Evolutionary conservation across 2,888 invertebrate genomes (phyloP).

Genomic region (Sabellastarte sp.): DNA sequence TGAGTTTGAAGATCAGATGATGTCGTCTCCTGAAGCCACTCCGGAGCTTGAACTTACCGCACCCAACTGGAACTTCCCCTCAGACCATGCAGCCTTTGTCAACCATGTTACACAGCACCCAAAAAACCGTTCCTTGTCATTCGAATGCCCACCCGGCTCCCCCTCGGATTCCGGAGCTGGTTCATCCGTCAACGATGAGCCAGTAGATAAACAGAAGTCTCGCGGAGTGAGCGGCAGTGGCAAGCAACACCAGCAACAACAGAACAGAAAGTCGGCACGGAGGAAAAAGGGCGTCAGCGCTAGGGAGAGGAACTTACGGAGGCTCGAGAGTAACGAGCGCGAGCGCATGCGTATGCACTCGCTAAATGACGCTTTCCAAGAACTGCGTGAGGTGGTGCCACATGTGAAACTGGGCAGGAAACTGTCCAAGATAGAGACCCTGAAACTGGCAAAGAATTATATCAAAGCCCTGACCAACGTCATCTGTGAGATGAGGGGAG

Average conservation of each 20-base stretch:
- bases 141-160: conserved; percentile 41
- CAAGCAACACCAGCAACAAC: neutral
- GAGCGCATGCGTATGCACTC: conserved; percentile 92
- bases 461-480: conserved; percentile 86
- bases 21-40: neutral
- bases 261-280: conserved; percentile 41
- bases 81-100: no score
- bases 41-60: neutral
- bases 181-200: conserved; percentile 38
- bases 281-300: conserved; percentile 78
- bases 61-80: neutral
- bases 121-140: neutral
- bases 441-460: conserved; percentile 85
- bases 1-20: neutral
- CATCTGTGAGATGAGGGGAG: conserved; percentile 77
- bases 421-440: conserved; percentile 83
- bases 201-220: conserved; percentile 8
- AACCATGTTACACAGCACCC: neutral
- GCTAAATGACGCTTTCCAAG: conserved; percentile 87
- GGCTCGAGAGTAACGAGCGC: conserved; percentile 86
- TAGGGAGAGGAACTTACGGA: conserved; percentile 79
- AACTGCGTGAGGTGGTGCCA: conserved; percentile 80
- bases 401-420: conserved; percentile 82
- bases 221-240: conserved; percentile 8
- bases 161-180: conserved; percentile 50